phyloP scores from a whole-genome alignment of 64 coral and sea anemone species.

The Dendrophyllia cribrosa region DNA sequence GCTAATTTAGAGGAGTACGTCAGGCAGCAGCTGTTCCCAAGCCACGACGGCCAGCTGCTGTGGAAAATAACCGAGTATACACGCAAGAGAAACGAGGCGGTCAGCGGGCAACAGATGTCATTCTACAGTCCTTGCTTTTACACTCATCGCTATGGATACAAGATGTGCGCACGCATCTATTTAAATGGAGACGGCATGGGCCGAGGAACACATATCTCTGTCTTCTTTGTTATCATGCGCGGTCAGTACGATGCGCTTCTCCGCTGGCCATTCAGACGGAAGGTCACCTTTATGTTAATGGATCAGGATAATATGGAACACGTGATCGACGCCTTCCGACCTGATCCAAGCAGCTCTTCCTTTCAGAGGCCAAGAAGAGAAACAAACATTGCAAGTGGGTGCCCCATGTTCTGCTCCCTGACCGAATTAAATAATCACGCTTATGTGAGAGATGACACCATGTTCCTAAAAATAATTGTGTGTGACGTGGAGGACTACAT shows the following conservation, averaged over 20 bases:
- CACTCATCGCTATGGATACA: too few species aligned
- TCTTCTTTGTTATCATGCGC: too few species aligned
- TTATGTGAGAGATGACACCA: constrained; percentile 21
- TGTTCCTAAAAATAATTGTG: not conserved
- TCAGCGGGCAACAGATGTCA: too few species aligned
- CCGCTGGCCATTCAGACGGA: constrained; percentile 74
- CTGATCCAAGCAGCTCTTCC: constrained; percentile 58
- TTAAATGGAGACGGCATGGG: too few species aligned
- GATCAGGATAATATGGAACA: constrained; percentile 70
- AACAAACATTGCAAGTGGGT: constrained; percentile 39
- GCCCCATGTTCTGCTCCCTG: constrained; percentile 28
- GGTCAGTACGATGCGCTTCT: not conserved
- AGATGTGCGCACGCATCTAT: too few species aligned
- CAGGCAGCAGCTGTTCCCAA: not conserved
- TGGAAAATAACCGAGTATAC: too few species aligned
- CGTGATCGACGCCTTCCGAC: constrained; percentile 68
- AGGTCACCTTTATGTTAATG: constrained; percentile 65
- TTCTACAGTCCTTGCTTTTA: too few species aligned
- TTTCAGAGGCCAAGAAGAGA: constrained; percentile 46
- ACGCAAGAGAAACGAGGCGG: too few species aligned
- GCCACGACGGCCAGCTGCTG: constrained; percentile 41
- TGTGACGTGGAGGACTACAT: too few species aligned
- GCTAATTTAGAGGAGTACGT: constrained; percentile 56
- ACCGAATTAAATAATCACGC: constrained; percentile 16
- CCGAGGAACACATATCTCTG: too few species aligned